phyloP scores from a whole-genome alignment of 2,888 invertebrate species.

The Drosophila meridionalis region DNA sequence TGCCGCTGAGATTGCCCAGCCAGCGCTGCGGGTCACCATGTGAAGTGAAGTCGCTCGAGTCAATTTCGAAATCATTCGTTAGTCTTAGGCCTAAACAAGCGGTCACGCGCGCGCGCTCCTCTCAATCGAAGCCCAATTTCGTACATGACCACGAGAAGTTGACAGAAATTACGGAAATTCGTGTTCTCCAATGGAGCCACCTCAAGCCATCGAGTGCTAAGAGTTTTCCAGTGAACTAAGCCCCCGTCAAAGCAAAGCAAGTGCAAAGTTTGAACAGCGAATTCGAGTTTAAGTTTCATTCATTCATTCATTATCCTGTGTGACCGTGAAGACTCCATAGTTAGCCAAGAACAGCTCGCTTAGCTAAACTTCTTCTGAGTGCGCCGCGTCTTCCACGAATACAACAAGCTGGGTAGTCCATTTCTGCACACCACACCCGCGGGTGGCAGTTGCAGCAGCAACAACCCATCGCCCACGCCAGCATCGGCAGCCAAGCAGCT shows the following conservation, averaged over 20 bases:
- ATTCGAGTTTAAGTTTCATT: not conserved
- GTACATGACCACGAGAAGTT: conserved; percentile 23
- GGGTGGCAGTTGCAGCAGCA: conserved; percentile 83
- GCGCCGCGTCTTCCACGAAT: conserved; percentile 26
- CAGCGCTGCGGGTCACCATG: conserved; percentile 37
- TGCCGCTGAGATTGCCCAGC: conserved; percentile 59
- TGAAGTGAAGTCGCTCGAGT: conserved; percentile 65
- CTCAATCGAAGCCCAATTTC: conserved; percentile 5
- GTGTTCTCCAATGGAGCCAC: not conserved
- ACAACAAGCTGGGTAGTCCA: conserved; percentile 85
- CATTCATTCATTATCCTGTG: not conserved
- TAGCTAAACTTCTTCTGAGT: conserved; percentile 14
- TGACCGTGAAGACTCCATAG: not conserved
- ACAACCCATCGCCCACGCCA: conserved; percentile 61
- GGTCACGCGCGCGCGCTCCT: conserved; percentile 75
- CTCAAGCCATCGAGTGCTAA: not conserved
- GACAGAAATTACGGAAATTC: conserved; percentile 13
- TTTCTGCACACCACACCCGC: conserved; percentile 82
- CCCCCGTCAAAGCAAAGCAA: not conserved
- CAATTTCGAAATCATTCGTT: conserved; percentile 84
- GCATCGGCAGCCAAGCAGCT: conserved; percentile 62
- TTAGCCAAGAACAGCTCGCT: not conserved
- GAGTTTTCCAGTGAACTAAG: conserved; percentile 14
- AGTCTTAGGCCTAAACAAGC: conserved; percentile 84
- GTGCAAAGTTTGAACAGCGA: not conserved